Evolutionary conservation across 1,140 invertebrate genomes (phyloP).

Genomic region (Zaprionus africanus): DNA sequence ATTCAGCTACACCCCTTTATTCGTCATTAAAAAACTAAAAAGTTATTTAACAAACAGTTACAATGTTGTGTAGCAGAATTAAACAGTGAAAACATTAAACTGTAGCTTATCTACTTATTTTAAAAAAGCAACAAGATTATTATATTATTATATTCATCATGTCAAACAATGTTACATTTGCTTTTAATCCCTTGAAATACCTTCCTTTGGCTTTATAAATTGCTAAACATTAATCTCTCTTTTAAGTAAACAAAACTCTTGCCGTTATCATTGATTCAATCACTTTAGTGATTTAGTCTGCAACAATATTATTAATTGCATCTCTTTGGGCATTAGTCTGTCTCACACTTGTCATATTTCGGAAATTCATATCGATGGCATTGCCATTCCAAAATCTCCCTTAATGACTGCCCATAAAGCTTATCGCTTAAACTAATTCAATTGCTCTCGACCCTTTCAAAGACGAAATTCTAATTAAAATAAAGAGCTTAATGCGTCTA

Average conservation of each 20-base stretch:
- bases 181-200: not conserved
- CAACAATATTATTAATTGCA: slow-evolving; percentile 19
- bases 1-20: no score
- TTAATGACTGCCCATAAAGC: slow-evolving; percentile 26
- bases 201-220: not conserved
- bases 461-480: slow-evolving; percentile 38
- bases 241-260: not conserved
- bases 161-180: no score
- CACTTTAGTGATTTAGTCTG: not conserved
- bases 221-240: not conserved
- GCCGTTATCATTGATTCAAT: not conserved
- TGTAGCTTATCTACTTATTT: no score
- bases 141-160: no score
- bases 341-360: not conserved
- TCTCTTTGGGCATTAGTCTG: not conserved
- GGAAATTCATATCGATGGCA: slow-evolving; percentile 10
- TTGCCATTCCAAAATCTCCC: not conserved
- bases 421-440: slow-evolving; percentile 43
- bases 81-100: no score
- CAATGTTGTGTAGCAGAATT: no score
- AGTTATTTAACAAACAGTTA: no score
- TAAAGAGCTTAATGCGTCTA: slow-evolving; percentile 39
- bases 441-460: slow-evolving; percentile 27
- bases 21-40: no score
- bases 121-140: no score